A percentile compares a stretch with the other conserved stretches of the same genome.
Evolutionary conservation across 2,113 vertebrate genomes (phyloP).

Genomic region (Heterochromis multidens): DNA sequence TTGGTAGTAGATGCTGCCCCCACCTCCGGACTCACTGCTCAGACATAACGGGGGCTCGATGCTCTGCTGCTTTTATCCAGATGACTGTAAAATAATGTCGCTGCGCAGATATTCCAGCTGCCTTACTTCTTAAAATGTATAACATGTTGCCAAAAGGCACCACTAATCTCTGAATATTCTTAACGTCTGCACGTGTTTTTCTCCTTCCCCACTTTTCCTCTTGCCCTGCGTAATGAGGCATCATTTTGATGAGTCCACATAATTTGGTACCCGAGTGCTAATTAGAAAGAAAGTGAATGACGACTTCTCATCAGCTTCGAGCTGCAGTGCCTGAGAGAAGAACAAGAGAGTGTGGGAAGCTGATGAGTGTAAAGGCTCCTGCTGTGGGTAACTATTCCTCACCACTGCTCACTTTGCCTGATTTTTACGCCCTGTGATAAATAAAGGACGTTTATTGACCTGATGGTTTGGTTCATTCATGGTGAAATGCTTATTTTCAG

Average conservation of each 20-base stretch:
- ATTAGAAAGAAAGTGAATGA: not conserved
- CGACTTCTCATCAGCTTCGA: not conserved
- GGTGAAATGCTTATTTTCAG: not conserved
- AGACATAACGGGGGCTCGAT: no score
- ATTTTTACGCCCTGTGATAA: not conserved
- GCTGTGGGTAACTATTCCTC: not conserved
- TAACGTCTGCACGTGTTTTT: not conserved
- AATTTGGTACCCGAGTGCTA: not conserved
- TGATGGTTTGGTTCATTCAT: not conserved
- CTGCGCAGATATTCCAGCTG: not conserved
- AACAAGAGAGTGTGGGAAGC: fast-evolving
- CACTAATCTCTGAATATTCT: not conserved
- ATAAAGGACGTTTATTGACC: not conserved
- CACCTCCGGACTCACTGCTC: no score
- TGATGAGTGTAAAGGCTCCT: not conserved
- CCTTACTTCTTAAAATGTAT: not conserved
- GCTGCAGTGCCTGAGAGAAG: not conserved
- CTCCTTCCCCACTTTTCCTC: not conserved
- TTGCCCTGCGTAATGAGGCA: not conserved
- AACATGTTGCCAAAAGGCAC: not conserved
- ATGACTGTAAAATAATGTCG: fast-evolving
- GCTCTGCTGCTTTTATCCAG: not conserved
- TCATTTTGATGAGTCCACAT: not conserved
- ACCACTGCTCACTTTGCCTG: fast-evolving
- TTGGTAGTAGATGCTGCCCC: not conserved